Evolutionary conservation across 2,888 invertebrate species (phyloP), one percentile per base, ranked within the genome.

Genomic region (Agrochola lota): DNA sequence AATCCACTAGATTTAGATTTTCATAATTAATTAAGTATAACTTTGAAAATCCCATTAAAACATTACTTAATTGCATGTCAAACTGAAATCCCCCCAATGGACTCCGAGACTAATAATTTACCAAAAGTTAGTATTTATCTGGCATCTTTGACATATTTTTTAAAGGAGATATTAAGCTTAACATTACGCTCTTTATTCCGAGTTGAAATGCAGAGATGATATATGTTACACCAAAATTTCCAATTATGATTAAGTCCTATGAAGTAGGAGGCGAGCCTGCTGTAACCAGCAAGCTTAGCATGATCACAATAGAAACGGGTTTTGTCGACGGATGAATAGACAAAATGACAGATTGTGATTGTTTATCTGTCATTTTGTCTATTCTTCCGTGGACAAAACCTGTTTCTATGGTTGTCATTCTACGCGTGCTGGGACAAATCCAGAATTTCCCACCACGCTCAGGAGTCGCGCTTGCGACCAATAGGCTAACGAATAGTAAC

Each of bases 1-100:
- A 66, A 20, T 40, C 6, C 15, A 67, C 17, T 49, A 40, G 60
- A 78, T 17, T 49, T 46, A 7, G 40, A 26, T 43, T 67, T 71
- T 57, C 62, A 15, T 52, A 43, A 70, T 70, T 23, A 77, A 70
- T 66, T 70, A 55, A 3, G 23, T n/a, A 66, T 40, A 80, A 67
- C 40, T 78, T 78, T 11, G 49, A 17, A 60, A 83, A 57, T 35
- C 6, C 26, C 66, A 67, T 67, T 57, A 67, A 9, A 78, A 23
- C 40, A 78, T 67, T 52, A 77, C 67, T 57, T 62, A 52, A 84
- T 71, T 57, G 30, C 23, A 43, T 71, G 57, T 67, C 79, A 78
- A 84, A 67, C n/a, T 71, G 43, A 60, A 62, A 83, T 57, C 35
- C 70, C 46, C 46, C 23, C n/a, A 55, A 40, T n/a, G 46, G 30